Percentiles rank a stretch among this genome's conserved stretches.
These are phyloP conservation scores for Temnothorax ravouxi DNA, from an alignment of 2,888 invertebrate genomes.

Conservation along the genomic window DNA sequence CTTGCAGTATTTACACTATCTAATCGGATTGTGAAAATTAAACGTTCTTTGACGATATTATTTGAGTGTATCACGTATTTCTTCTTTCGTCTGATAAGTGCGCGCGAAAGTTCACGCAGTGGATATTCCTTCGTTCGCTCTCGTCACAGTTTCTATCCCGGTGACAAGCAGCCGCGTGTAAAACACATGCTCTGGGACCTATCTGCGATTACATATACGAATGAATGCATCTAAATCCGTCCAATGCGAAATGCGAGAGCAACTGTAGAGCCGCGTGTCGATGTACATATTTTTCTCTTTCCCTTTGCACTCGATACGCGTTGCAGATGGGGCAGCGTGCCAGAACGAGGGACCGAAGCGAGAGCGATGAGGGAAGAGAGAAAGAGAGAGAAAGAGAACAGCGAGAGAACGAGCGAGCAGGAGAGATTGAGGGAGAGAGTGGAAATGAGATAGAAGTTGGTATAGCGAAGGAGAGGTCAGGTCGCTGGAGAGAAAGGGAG, in stretches of 20 bases:
- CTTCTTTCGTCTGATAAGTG: background rate
- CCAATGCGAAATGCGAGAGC: background rate
- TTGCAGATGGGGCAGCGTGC: conserved; percentile 66
- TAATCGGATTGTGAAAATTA: background rate
- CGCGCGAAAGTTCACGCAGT: background rate
- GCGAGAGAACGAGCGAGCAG: conserved; percentile 43
- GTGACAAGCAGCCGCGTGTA: conserved; percentile 20
- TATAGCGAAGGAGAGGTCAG: conserved; percentile 36
- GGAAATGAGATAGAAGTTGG: conserved; percentile 60
- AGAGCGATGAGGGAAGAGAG: conserved; percentile 2
- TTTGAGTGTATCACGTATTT: background rate
- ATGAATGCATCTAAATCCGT: conserved; percentile 35
- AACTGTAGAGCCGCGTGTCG: conserved; percentile 27
- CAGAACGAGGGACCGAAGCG: conserved; percentile 41
- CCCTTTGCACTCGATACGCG: conserved; percentile 56
- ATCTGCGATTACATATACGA: conserved; percentile 44
- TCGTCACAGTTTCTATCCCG: conserved; percentile 1
- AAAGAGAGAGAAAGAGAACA: conserved; percentile 36
- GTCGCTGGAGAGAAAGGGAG: conserved; percentile 57
- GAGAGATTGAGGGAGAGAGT: conserved; percentile 55
- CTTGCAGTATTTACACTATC: background rate
- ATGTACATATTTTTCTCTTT: conserved; percentile 50
- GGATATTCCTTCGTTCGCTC: background rate
- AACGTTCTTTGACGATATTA: background rate
- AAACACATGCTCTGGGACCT: conserved; percentile 9